Evolutionary conservation across 2,113 vertebrate genomes (phyloP).

Genomic region (Mirounga angustirostris): DNA sequence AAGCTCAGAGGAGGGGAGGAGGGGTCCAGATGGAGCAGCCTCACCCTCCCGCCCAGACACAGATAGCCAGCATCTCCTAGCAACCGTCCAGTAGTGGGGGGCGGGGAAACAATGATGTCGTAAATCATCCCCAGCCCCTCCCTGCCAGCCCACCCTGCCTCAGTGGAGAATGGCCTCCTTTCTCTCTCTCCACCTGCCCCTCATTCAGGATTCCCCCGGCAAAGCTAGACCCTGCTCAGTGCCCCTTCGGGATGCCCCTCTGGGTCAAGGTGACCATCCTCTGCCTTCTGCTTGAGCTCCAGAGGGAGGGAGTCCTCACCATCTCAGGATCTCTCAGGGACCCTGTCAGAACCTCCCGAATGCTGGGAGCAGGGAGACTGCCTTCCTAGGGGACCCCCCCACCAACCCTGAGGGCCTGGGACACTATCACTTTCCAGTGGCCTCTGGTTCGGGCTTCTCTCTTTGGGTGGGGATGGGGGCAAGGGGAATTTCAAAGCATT

Average conservation of each 20-base stretch:
- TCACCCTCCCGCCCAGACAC: slow-evolving; percentile 72
- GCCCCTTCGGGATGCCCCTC: neutral
- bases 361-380: neutral
- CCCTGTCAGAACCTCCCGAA: neutral
- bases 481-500: neutral
- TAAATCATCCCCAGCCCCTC: slow-evolving; percentile 83
- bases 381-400: neutral
- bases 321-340: neutral
- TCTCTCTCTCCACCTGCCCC: slow-evolving; percentile 59
- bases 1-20: neutral
- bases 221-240: neutral
- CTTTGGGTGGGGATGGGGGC: neutral
- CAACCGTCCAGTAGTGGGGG: slow-evolving; percentile 87
- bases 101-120: slow-evolving; percentile 83
- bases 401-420: neutral
- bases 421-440: neutral
- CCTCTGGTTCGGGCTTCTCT: neutral
- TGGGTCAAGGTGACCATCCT: slow-evolving; percentile 23
- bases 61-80: slow-evolving; percentile 85
- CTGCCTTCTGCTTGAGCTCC: neutral
- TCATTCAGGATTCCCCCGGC: neutral
- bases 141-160: slow-evolving; percentile 24
- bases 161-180: slow-evolving; percentile 42
- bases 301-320: neutral
- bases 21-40: slow-evolving; percentile 83